These are phyloP conservation scores for Augochlora pura DNA, from an alignment of 1,140 invertebrate species.

Conservation along the genomic window DNA sequence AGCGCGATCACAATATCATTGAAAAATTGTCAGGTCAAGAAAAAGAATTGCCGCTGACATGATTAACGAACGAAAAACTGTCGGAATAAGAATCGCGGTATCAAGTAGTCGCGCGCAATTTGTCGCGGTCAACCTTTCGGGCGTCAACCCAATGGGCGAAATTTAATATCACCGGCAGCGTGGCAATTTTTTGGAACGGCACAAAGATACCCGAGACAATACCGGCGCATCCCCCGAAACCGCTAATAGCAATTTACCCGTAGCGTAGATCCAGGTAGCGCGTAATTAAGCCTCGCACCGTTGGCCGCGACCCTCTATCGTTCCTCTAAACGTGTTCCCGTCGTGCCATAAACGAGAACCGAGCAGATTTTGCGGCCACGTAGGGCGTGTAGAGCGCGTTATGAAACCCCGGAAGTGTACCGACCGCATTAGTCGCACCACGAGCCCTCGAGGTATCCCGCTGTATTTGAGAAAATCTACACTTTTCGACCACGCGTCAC, in stretches of 20 bases:
- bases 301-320: conserved; percentile 31
- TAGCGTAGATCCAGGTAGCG: conserved; percentile 51
- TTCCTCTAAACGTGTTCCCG: conserved; percentile 16
- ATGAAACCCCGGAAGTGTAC: conserved; percentile 14
- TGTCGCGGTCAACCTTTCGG: not conserved
- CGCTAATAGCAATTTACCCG: conserved; percentile 57
- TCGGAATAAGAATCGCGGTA: not conserved
- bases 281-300: conserved; percentile 56
- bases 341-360: conserved; percentile 31
- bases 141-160: too few relatives aligned
- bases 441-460: not conserved
- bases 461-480: not conserved
- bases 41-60: not conserved
- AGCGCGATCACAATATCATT: too few relatives aligned
- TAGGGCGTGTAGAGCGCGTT: conserved; percentile 22
- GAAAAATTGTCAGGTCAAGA: too few relatives aligned
- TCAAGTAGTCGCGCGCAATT: not conserved
- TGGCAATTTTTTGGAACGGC: not conserved
- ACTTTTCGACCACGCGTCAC: not conserved
- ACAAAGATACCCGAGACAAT: conserved; percentile 18
- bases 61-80: not conserved
- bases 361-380: conserved; percentile 51
- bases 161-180: not conserved
- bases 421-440: conserved; percentile 40
- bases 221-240: conserved; percentile 42